Evolutionary conservation across 2,113 vertebrate genomes (phyloP), one percentile per base, ranked within the genome.

Genomic region (Hiodon alosoides): DNA sequence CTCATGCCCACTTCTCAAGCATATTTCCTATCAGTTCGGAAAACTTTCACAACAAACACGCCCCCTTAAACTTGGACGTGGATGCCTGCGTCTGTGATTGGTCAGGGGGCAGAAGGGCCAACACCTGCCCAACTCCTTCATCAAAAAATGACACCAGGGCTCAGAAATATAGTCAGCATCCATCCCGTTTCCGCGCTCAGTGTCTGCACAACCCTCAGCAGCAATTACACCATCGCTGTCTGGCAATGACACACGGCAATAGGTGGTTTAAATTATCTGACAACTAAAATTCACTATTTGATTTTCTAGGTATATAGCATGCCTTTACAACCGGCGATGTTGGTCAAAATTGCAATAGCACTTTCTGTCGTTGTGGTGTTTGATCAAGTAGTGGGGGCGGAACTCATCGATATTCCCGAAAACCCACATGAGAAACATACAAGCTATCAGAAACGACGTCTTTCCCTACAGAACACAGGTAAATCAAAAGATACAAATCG

Each of bases 381-480:
- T 78, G 82, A 86, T 61, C 89, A 82, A 68, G 86, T 84, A 54
- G 81, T 83, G 74, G 87, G 86, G 4, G 82, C 86, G 77, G 93
- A 94, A 60, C 88, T 87, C 71, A 89, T 87, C 51, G 86, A 92
- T 72, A 85, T 88, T 47, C 88, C 89, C n/a, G 94, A 96, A 71
- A 92, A 89, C 67, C 87, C 79, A 48, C 92, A 87, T 67, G 93
- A 86, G 2, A 84, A 81, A 72, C 65, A 73, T 7, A 62, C 74
- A 11, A 81, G 57, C 73, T 82, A 79, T 3, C 54, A 83, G 11
- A 97, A 94, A 85, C 92, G 91, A 65, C 90, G 94, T 0, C 91
- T 96, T 74, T 93, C 93, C 47, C 85, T 91, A 85, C 94, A 94
- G 85, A 94, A 93, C 81, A 89, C 94, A 94, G 95, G 95, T 96